Percentiles rank a stretch among this genome's conserved stretches.
Evolutionary conservation across 2,888 invertebrate genomes (phyloP).

Genomic region (Leptogaster cylindrica): DNA sequence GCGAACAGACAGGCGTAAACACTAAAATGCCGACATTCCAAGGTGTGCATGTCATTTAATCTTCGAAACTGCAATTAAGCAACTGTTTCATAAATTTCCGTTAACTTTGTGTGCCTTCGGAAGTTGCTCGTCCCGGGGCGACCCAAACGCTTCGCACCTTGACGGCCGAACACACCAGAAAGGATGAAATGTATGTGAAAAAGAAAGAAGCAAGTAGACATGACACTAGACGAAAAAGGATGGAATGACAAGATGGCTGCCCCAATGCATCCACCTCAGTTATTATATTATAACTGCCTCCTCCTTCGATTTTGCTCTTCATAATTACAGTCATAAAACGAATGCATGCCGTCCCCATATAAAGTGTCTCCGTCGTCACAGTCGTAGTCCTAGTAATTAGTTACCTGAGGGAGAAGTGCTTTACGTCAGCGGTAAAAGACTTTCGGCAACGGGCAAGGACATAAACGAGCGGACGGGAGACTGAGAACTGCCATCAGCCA

Average conservation of each 20-base stretch:
- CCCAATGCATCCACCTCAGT: background rate
- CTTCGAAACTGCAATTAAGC: slow-evolving; percentile 61
- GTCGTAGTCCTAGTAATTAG: no score
- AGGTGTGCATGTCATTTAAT: slow-evolving; percentile 59
- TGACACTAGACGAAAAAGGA: background rate
- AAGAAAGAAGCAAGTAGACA: background rate
- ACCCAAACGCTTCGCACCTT: slow-evolving; percentile 7
- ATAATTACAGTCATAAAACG: slow-evolving; percentile 12
- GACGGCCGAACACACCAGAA: background rate
- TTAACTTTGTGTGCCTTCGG: slow-evolving; percentile 52
- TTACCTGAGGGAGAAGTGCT: background rate
- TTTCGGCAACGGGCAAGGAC: background rate
- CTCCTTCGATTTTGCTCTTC: slow-evolving; percentile 6
- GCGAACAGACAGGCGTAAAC: slow-evolving; percentile 16
- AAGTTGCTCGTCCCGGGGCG: slow-evolving; percentile 43
- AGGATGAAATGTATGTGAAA: background rate
- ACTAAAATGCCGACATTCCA: slow-evolving; percentile 33
- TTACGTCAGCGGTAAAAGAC: background rate
- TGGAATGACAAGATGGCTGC: background rate
- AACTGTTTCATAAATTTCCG: slow-evolving; percentile 60
- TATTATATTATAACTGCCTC: slow-evolving; percentile 6
- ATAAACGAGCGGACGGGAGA: background rate
- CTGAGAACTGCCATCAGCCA: background rate
- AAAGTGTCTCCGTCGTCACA: background rate
- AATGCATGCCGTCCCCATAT: background rate